Evolutionary conservation across 2,797 vertebrate genomes (phyloP).

Genomic region (Falco concolor): DNA sequence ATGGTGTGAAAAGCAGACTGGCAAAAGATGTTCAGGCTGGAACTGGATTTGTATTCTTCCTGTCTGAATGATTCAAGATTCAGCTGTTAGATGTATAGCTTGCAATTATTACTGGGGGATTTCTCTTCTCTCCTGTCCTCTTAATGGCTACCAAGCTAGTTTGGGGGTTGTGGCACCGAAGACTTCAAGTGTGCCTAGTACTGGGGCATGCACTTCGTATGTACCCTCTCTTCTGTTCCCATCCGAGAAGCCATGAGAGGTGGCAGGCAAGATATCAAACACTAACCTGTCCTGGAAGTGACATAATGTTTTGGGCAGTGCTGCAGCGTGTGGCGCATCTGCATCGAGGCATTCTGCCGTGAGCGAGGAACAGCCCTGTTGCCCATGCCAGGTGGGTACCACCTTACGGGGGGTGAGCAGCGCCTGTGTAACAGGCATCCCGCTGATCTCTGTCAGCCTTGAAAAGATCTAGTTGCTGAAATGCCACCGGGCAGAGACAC

Average conservation of each 20-base stretch:
- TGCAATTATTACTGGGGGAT: background rate
- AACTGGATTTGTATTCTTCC: background rate
- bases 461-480: background rate
- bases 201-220: accelerated
- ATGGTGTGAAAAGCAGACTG: background rate
- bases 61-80: background rate
- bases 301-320: background rate
- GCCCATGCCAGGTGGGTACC: accelerated
- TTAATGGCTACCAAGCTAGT: background rate
- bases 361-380: background rate
- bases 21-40: background rate
- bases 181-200: background rate
- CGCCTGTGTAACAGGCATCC: no score
- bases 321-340: no score
- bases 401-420: accelerated
- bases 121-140: background rate
- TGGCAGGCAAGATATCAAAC: background rate
- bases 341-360: accelerated
- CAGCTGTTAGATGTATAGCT: background rate
- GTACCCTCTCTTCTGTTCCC: background rate
- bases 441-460: background rate
- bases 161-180: background rate
- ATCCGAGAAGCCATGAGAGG: background rate
- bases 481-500: background rate
- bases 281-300: background rate